Conservation (phyloP, 2,113 vertebrate species). For the Centrocercus urophasianus region DNA sequence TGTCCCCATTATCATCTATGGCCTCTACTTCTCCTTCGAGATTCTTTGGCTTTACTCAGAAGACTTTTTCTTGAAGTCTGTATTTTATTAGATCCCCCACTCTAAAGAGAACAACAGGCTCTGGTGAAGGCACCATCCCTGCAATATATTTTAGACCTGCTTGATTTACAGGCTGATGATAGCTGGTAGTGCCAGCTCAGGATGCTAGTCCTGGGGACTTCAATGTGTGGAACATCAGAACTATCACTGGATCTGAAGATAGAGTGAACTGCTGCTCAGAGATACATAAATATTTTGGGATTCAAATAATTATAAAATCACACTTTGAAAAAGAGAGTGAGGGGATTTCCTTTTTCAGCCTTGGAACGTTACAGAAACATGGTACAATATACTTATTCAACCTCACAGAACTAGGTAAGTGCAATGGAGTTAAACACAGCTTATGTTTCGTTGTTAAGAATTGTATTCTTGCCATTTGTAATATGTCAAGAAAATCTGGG, state of each 20-base stretch:
- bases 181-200: background rate
- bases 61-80: too few species aligned
- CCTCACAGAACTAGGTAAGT: fast-evolving
- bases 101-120: background rate
- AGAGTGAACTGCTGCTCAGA: background rate
- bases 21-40: background rate
- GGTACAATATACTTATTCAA: background rate
- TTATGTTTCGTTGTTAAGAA: background rate
- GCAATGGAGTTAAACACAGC: background rate
- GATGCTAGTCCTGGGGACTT: background rate
- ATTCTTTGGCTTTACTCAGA: background rate
- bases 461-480: background rate
- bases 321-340: background rate
- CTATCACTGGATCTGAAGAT: background rate
- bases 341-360: background rate
- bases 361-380: background rate
- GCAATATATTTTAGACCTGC: background rate
- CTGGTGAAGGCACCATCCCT: background rate
- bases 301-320: background rate
- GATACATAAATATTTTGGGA: background rate
- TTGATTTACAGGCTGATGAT: constrained; percentile 27
- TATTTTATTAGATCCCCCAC: background rate
- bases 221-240: background rate
- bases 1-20: background rate
- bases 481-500: background rate